Evolutionary conservation across 2,888 invertebrate species (phyloP), one percentile per base, ranked within the genome.

Genomic region (Drosophila trichaetosa): DNA sequence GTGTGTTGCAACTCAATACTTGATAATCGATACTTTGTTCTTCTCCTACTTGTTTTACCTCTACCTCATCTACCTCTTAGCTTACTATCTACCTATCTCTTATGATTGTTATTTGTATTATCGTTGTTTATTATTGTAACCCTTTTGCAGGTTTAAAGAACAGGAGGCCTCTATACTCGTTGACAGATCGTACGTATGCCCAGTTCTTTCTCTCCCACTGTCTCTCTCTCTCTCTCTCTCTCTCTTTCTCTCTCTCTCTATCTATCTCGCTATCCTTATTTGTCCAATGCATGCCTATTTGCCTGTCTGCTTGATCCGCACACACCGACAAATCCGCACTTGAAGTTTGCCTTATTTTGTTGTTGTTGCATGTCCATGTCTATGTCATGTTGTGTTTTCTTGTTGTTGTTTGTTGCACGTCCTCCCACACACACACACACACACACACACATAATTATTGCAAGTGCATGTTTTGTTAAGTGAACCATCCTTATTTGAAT

Each of bases 161-260:
- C 93, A 92, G 92, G 93, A 93, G 88, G 92, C 93, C 88, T 91
- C 93, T 89, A 92, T 93, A 90, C 92, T 93, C 91, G 90, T 93
- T 91, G 93, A 93, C 82, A 91, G 93, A 93, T 93, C 93, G 93
- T 93, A 93, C 91, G 93, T 93, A 93, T 93, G 82, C 81, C 79
- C 72, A 83, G 84, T 69, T 79, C 69, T 70, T 70, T 79, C 72
- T 80, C 38, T 74, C 79, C 58, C 40, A 63, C 51, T 49, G 29
- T 64, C 40, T 59, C 8, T 40, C 34, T 57, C 7, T 40, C 53
- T 66, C 62, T 48, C 24, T 64, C 53, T 63, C 66, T 58, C 53
- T 70, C 27, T 33, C 18, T 65, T 54, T 69, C 29, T 61, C n/a
- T 49, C 18, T 51, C 27, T 49, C 5, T 38, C 18, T 64, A 2